Conservation (phyloP, 2,113 vertebrate genomes). For the Malurus cyaneus region DNA sequence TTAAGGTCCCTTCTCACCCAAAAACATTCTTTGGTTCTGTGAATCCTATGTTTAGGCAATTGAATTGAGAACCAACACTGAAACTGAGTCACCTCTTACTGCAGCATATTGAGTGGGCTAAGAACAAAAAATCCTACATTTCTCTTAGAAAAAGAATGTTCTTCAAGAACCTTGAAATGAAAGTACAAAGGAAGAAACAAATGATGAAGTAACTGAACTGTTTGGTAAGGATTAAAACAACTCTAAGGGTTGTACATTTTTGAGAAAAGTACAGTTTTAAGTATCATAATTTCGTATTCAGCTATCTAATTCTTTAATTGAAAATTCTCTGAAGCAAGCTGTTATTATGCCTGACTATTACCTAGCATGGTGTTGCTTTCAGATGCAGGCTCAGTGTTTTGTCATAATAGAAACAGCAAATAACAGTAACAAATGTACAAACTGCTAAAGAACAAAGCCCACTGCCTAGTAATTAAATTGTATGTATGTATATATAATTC, state of each 20-base stretch:
- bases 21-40: background rate
- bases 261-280: background rate
- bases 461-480: background rate
- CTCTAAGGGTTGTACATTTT: background rate
- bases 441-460: background rate
- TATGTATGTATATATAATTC: background rate
- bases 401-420: background rate
- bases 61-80: background rate
- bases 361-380: background rate
- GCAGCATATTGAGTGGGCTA: background rate
- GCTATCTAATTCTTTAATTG: constrained; percentile 33
- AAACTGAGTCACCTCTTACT: background rate
- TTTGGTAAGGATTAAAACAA: background rate
- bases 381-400: background rate
- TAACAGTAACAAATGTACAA: background rate
- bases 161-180: background rate
- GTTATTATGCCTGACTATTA: background rate
- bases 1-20: background rate
- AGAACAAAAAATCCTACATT: background rate
- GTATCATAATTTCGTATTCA: background rate
- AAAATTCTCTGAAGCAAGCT: background rate
- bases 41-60: background rate
- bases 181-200: background rate
- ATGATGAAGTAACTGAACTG: background rate
- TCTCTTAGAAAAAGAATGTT: background rate